A percentile compares a stretch with the other conserved stretches of the same genome.
Conservation (phyloP, 1,140 invertebrate species). For the Aphidius gifuensis region DNA sequence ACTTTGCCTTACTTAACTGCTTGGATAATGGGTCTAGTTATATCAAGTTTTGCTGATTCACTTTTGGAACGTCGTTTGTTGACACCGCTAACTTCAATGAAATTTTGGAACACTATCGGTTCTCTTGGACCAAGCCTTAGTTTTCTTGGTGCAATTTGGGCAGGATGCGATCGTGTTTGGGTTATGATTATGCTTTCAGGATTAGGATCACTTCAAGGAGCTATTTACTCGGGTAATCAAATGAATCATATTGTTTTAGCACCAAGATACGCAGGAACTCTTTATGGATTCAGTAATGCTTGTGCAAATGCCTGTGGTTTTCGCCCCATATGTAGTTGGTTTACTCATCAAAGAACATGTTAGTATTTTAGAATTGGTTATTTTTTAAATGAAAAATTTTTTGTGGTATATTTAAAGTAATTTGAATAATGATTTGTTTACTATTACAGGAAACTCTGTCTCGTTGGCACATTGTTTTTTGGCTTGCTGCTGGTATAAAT, state of each 20-base stretch:
- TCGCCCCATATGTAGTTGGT: conserved; percentile 76
- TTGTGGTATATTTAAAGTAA: too few species aligned
- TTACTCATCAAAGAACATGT: conserved; percentile 68
- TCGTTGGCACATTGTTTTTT: conserved; percentile 86
- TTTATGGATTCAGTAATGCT: conserved; percentile 87
- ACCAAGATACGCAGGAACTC: conserved; percentile 78
- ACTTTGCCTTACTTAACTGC: conserved; percentile 50
- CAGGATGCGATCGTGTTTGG: conserved; percentile 68
- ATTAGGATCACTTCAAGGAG: conserved; percentile 70
- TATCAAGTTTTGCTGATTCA: conserved; percentile 70
- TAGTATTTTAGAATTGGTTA: conserved; percentile 35
- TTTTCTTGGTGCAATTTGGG: conserved; percentile 72
- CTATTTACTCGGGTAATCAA: conserved; percentile 74
- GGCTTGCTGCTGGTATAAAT: conserved; percentile 78
- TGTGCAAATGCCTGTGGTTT: conserved; percentile 84
- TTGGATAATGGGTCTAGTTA: conserved; percentile 68
- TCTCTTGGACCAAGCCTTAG: conserved; percentile 71
- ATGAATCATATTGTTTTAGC: conserved; percentile 88
- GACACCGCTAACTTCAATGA: conserved; percentile 66
- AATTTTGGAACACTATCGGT: conserved; percentile 73
- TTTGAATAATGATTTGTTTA: not conserved
- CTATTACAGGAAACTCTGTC: conserved; percentile 71
- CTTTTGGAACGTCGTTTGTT: conserved; percentile 63
- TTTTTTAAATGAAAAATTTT: not conserved
- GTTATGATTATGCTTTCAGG: conserved; percentile 70